Conservation (phyloP, 1,140 invertebrate species). For the Potamilus streckersoni region DNA sequence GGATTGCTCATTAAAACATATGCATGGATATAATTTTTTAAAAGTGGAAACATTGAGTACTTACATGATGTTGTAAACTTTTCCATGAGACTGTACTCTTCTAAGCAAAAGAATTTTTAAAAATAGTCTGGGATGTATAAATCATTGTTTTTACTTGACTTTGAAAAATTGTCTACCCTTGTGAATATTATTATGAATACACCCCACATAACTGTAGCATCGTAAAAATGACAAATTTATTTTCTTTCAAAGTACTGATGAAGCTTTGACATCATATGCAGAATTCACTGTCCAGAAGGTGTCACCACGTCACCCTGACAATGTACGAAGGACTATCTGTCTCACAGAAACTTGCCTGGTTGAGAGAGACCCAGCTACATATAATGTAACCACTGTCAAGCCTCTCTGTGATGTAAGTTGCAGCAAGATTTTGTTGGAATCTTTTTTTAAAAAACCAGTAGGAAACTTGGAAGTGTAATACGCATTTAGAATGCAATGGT, state of each 20-base stretch:
- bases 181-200: no score
- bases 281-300: conserved; percentile 68
- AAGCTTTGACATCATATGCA: conserved; percentile 65
- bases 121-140: no score
- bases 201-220: no score
- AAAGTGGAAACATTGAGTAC: no score
- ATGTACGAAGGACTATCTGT: conserved; percentile 88
- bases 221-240: neutral
- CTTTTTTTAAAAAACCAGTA: neutral
- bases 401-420: conserved; percentile 83
- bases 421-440: neutral
- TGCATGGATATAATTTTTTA: no score
- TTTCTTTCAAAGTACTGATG: conserved; percentile 60
- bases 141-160: no score
- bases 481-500: no score
- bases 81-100: no score
- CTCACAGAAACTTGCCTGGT: conserved; percentile 95
- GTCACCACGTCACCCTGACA: conserved; percentile 56
- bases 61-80: no score
- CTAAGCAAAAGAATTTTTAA: no score
- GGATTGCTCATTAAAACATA: no score
- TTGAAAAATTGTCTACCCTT: no score
- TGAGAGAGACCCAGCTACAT: conserved; percentile 96
- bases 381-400: conserved; percentile 89
- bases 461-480: neutral